phyloP scores from a whole-genome alignment of 1,140 invertebrate species.

The Papilio xuthus region DNA sequence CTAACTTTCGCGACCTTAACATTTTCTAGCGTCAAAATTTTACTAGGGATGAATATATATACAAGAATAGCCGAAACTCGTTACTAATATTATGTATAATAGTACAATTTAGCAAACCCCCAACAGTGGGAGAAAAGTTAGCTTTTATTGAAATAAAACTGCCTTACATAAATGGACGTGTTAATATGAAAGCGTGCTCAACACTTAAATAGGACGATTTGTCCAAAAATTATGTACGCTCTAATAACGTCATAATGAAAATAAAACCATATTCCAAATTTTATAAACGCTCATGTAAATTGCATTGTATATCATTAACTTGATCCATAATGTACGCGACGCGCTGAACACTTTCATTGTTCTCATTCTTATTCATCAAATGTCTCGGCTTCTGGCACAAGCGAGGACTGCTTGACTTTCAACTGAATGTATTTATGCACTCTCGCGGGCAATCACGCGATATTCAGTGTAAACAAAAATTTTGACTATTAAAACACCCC shows the following conservation, averaged over 20 bases:
- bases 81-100: background rate
- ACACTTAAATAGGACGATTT: background rate
- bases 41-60: background rate
- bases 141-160: background rate
- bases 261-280: background rate
- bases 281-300: conserved; percentile 7
- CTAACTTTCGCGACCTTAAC: background rate
- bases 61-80: too few species aligned
- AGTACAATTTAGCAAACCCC: background rate
- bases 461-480: conserved; percentile 16
- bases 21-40: background rate
- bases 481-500: background rate
- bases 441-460: background rate
- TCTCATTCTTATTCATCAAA: conserved; percentile 34
- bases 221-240: background rate
- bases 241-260: conserved; percentile 16
- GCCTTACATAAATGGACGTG: background rate
- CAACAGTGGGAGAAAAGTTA: background rate
- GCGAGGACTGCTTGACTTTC: conserved; percentile 32
- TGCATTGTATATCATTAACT: conserved; percentile 12
- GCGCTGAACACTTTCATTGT: conserved; percentile 25
- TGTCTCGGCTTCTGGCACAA: conserved; percentile 10
- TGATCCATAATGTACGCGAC: conserved; percentile 1
- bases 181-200: conserved; percentile 2
- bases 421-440: conserved; percentile 22